Percentiles rank a stretch among this genome's conserved stretches.
phyloP scores from a whole-genome alignment of 2,113 vertebrate species.

The Tachuris rubrigastra region DNA sequence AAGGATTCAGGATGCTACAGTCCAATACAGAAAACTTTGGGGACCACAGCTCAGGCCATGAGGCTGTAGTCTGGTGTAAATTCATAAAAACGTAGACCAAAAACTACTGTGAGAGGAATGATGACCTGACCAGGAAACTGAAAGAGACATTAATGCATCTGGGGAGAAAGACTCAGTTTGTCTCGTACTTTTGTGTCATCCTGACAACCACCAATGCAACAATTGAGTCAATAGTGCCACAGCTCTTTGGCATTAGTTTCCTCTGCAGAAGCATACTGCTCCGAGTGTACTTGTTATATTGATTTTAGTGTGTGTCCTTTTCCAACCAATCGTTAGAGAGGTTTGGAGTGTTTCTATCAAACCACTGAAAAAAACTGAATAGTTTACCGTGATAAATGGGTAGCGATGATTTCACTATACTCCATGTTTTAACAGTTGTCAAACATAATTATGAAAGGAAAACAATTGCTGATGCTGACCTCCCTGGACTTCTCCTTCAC shows the following conservation, averaged over 20 bases:
- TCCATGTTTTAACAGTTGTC: conserved; percentile 13
- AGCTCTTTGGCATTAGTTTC: not conserved
- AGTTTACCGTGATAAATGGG: not conserved
- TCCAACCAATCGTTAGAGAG: not conserved
- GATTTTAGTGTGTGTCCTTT: not conserved
- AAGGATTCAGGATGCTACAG: not conserved
- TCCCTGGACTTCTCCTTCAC: not conserved
- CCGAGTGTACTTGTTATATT: not conserved
- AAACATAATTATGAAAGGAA: conserved; percentile 5
- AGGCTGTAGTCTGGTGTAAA: not conserved
- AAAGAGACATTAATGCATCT: not conserved
- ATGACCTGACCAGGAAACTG: not conserved
- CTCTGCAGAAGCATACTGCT: not conserved
- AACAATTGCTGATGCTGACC: not conserved
- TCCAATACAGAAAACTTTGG: not conserved
- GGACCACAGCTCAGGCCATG: not conserved
- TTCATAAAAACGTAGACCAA: not conserved
- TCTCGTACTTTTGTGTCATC: not conserved
- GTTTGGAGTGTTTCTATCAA: not conserved
- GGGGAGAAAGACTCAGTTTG: not conserved
- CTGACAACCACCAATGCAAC: not conserved
- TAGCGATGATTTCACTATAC: conserved; percentile 1
- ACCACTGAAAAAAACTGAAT: not conserved
- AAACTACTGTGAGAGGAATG: not conserved
- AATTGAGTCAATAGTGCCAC: conserved; percentile 1